Conservation (phyloP, 2,113 vertebrate genomes). For the Typhlomys cinereus region DNA sequence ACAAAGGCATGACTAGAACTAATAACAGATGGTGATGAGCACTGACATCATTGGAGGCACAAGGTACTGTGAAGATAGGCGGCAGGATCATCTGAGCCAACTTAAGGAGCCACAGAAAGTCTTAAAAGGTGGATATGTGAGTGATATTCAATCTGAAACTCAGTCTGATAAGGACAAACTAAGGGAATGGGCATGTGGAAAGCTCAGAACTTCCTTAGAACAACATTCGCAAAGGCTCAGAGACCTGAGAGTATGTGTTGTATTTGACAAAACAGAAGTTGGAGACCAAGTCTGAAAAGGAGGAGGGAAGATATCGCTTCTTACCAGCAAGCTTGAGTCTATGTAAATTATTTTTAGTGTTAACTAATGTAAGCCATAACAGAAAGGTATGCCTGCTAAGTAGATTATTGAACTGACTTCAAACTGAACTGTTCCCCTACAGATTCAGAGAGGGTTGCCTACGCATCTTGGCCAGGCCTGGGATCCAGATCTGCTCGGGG, state of each 20-base stretch:
- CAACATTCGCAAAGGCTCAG: not conserved
- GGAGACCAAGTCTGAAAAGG: not conserved
- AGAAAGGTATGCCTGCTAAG: constrained; percentile 25
- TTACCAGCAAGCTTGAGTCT: not conserved
- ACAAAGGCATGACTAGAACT: not conserved
- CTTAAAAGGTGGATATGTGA: rapidly evolving
- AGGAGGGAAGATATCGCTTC: not conserved
- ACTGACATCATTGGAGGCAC: not conserved
- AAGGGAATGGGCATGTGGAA: not conserved
- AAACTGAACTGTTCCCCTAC: not conserved
- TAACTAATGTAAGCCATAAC: not conserved
- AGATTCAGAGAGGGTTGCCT: not conserved
- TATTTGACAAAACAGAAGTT: not conserved
- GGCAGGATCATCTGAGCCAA: too few species aligned
- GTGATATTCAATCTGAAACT: not conserved
- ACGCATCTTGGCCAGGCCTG: not conserved
- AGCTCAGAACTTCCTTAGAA: not conserved
- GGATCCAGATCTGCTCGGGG: not conserved
- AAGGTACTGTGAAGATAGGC: not conserved
- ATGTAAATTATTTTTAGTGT: not conserved
- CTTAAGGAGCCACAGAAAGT: not conserved
- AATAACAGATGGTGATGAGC: not conserved
- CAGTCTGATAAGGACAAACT: not conserved
- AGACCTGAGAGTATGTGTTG: not conserved
- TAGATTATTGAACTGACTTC: not conserved